Evolutionary conservation across 2,888 invertebrate species (phyloP).

Genomic region (Harpalus rufipes): DNA sequence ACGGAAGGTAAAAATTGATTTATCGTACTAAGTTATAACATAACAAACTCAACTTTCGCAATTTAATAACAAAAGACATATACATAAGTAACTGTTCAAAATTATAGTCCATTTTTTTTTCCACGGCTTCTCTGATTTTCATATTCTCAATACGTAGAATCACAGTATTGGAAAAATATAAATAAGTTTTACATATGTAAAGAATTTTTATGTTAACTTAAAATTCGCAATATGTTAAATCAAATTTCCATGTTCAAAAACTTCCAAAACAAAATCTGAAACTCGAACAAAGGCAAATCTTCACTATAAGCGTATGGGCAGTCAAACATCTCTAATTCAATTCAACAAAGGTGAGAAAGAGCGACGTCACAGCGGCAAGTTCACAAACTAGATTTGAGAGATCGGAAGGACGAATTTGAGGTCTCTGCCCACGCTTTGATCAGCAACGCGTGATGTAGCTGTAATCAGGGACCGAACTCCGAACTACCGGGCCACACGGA

Average conservation of each 20-base stretch:
- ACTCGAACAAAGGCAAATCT: slow-evolving; percentile 32
- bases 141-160: too few relatives aligned
- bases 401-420: slow-evolving; percentile 58
- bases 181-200: too few relatives aligned
- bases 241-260: not conserved
- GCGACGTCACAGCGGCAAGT: not conserved
- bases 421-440: slow-evolving; percentile 46
- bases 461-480: slow-evolving; percentile 31
- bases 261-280: not conserved
- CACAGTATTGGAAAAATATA: too few relatives aligned
- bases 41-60: too few relatives aligned
- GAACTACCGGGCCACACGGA: not conserved
- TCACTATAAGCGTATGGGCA: slow-evolving; percentile 7
- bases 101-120: too few relatives aligned
- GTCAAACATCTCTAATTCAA: slow-evolving; percentile 45
- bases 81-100: too few relatives aligned
- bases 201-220: too few relatives aligned
- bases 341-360: slow-evolving; percentile 47
- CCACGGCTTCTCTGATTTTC: too few relatives aligned
- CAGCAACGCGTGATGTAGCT: slow-evolving; percentile 42
- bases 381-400: slow-evolving; percentile 59
- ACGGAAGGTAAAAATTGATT: too few relatives aligned
- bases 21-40: too few relatives aligned
- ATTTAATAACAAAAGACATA: too few relatives aligned
- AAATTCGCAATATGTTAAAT: too few relatives aligned